A percentile compares a stretch with the other conserved stretches of the same genome.
Conservation (phyloP, 2,797 vertebrate genomes). For the Dryobates pubescens region DNA sequence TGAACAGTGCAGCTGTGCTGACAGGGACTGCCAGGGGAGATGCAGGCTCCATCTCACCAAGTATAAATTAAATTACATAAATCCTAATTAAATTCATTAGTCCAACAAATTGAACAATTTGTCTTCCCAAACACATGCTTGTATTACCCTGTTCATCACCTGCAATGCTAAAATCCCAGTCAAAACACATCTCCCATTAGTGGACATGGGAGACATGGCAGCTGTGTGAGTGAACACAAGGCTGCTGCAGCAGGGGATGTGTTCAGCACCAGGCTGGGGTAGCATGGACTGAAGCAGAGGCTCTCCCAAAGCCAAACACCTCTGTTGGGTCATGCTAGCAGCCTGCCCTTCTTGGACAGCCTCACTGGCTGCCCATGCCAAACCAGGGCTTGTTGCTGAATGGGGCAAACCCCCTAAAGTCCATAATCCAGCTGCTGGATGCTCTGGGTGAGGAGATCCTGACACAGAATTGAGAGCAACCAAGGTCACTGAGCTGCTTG, state of each 20-base stretch:
- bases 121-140: slow-evolving; percentile 45
- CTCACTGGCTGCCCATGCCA: background rate
- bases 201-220: background rate
- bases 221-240: background rate
- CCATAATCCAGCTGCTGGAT: background rate
- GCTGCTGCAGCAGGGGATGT: background rate
- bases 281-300: background rate
- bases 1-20: slow-evolving; percentile 7
- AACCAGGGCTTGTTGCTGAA: background rate
- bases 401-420: background rate
- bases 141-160: slow-evolving; percentile 45
- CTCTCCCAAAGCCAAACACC: background rate
- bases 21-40: background rate
- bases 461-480: background rate
- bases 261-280: background rate
- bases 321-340: background rate
- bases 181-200: background rate
- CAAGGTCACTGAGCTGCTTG: background rate
- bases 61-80: slow-evolving; percentile 51
- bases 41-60: background rate
- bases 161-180: slow-evolving; percentile 24
- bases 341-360: background rate
- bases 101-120: slow-evolving; percentile 44
- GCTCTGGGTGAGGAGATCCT: background rate
- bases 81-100: slow-evolving; percentile 60